Evolutionary conservation across 1,140 invertebrate species (phyloP), one percentile per base, ranked within the genome.

Genomic region (Brachionus rotundiformis): DNA sequence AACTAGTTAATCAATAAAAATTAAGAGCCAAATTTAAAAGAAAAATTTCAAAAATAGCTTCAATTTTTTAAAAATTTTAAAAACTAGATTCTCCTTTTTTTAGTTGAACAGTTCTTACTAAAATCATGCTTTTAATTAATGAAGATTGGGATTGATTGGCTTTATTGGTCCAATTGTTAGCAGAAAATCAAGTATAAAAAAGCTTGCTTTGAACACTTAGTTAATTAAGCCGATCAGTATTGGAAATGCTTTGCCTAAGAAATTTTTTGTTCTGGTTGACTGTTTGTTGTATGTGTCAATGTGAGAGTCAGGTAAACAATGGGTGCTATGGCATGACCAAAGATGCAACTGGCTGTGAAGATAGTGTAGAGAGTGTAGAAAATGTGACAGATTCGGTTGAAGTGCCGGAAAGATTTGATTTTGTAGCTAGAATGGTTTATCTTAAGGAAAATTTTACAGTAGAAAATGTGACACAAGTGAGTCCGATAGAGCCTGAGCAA

Each of bases 401-500:
- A 44, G 25, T 73, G 3, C 68, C 68, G 36, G 68, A 73, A 31
- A 41, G 68, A 44, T 73, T 73, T 41, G 41, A 73, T 41, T 73
- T 73, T 73, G 33, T 73, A 1, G 33, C 68, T 23, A 31, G 65
- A 31, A 36, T 71, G 33, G 65, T 27, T 27, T 8, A 19, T n/a
- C 16, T 54, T 2, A n/a, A 54, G 23, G 47, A 54, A 16, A 54
- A 54, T 19, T 19, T 4, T 19, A 54, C 63, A 36, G 11, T 33
- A 3, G 29, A 68, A 41, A 68, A 61, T 61, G 25, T 25, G 1
- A 68, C 63, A 54, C 16, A 19, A n/a, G 16, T 68, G 29, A 16
- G 19, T 23, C 11, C 11, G 3, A 7, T 49, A n/a, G 11, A 54
- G 13, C 19, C 19, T 2, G 23, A 6, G 7, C 61, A n/a, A 2